Percentiles rank a stretch among this genome's conserved stretches.
Evolutionary conservation across 2,113 vertebrate genomes (phyloP).

Genomic region (Kobus ellipsiprymnus): DNA sequence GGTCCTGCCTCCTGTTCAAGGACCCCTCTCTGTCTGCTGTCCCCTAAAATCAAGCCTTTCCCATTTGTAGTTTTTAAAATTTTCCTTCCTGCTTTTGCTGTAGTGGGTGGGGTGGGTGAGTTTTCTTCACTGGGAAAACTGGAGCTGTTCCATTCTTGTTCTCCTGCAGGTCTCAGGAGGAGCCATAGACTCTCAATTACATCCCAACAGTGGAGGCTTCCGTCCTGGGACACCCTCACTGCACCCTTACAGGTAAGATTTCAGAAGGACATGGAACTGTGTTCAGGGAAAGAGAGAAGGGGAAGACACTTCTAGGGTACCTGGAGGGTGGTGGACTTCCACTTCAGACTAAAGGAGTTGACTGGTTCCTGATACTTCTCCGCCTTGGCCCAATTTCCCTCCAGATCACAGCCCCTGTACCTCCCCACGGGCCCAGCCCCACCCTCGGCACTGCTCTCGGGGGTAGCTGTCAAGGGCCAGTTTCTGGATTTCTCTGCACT

Average conservation of each 20-base stretch:
- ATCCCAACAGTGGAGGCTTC: slow-evolving; percentile 65
- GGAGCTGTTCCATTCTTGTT: not conserved
- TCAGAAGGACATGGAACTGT: not conserved
- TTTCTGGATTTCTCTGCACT: slow-evolving; percentile 78
- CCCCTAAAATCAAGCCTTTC: not conserved
- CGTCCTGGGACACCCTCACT: slow-evolving; percentile 76
- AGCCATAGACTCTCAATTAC: slow-evolving; percentile 69
- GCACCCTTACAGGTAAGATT: slow-evolving; percentile 73
- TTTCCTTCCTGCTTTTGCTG: not conserved
- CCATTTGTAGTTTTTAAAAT: not conserved
- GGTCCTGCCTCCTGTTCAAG: not conserved
- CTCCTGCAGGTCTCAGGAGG: slow-evolving; percentile 62
- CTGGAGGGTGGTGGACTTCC: not conserved
- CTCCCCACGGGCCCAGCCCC: slow-evolving; percentile 69
- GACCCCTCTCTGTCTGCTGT: not conserved
- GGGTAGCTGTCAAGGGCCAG: slow-evolving; percentile 78
- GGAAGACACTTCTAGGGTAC: not conserved
- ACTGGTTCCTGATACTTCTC: not conserved
- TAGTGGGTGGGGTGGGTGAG: not conserved
- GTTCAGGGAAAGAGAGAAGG: not conserved
- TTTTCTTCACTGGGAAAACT: not conserved
- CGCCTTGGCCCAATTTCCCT: not conserved
- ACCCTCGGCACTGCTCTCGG: slow-evolving; percentile 73
- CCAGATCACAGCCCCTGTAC: slow-evolving; percentile 73
- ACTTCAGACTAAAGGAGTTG: not conserved